Evolutionary conservation across 2,113 vertebrate species (phyloP).

Genomic region (Martes martes): DNA sequence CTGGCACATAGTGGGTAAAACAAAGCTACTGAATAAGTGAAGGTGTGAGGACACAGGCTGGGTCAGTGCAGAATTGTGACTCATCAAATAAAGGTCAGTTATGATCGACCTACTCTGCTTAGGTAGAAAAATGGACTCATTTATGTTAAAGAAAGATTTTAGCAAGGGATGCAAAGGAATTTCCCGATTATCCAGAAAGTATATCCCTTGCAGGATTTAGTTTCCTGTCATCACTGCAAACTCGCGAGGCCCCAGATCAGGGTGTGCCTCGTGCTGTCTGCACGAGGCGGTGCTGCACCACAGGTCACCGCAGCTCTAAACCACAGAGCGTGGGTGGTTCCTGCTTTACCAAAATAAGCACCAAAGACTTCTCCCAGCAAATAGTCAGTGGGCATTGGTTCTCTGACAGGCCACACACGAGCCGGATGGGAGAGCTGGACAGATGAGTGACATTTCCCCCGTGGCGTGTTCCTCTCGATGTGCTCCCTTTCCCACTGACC

Average conservation of each 20-base stretch:
- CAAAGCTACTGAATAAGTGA: neutral
- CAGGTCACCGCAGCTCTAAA: neutral
- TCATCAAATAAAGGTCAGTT: neutral
- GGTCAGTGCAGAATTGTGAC: neutral
- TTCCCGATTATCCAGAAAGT: neutral
- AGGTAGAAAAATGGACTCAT: neutral
- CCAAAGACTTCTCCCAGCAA: neutral
- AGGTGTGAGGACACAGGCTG: neutral
- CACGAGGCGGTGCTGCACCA: neutral
- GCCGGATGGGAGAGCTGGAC: neutral
- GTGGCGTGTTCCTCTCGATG: rapidly evolving
- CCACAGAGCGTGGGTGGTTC: neutral
- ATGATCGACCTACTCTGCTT: neutral
- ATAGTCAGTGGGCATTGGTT: neutral
- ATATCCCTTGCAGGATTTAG: neutral
- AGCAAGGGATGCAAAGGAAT: neutral
- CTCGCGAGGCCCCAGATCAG: no score
- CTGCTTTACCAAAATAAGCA: neutral
- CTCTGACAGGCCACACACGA: neutral
- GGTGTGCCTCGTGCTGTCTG: neutral
- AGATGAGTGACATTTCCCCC: neutral
- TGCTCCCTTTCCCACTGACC: neutral
- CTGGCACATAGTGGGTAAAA: neutral
- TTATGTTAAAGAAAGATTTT: neutral
- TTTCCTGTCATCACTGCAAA: neutral